These are phyloP conservation scores for Archaeoteleia sp. DNA, from an alignment of 2,888 invertebrate species.

Conservation along the genomic window DNA sequence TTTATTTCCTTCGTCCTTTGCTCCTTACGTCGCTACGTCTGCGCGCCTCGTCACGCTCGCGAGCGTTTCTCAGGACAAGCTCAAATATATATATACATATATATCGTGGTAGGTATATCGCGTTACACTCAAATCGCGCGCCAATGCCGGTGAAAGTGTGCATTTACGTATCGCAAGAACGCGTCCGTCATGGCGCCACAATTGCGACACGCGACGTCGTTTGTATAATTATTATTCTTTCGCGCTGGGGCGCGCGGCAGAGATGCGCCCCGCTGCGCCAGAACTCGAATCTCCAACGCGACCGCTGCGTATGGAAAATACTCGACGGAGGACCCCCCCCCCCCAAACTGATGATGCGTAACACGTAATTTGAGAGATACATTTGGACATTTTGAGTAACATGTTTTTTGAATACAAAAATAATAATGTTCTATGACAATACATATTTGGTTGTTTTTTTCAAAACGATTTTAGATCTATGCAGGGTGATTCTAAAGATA, in stretches of 20 bases:
- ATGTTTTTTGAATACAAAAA: too few species aligned
- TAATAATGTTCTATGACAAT: too few species aligned
- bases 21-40: background rate
- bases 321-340: too few species aligned
- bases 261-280: slow-evolving; percentile 32
- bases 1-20: background rate
- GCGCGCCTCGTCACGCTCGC: slow-evolving; percentile 21
- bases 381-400: too few species aligned
- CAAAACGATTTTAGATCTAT: too few species aligned
- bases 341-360: too few species aligned
- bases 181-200: slow-evolving; percentile 50
- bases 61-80: slow-evolving; percentile 15
- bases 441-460: too few species aligned
- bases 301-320: too few species aligned
- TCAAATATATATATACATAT: slow-evolving; percentile 1
- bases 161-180: slow-evolving; percentile 46
- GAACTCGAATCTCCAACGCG: too few species aligned
- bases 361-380: too few species aligned
- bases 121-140: slow-evolving; percentile 41
- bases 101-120: too few species aligned
- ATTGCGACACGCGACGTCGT: slow-evolving; percentile 54
- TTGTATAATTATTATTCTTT: slow-evolving; percentile 50
- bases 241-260: slow-evolving; percentile 1
- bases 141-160: slow-evolving; percentile 48
- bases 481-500: too few species aligned